Evolutionary conservation across 1,140 invertebrate species (phyloP), one percentile per base, ranked within the genome.

Genomic region (Chymomyza costata): DNA sequence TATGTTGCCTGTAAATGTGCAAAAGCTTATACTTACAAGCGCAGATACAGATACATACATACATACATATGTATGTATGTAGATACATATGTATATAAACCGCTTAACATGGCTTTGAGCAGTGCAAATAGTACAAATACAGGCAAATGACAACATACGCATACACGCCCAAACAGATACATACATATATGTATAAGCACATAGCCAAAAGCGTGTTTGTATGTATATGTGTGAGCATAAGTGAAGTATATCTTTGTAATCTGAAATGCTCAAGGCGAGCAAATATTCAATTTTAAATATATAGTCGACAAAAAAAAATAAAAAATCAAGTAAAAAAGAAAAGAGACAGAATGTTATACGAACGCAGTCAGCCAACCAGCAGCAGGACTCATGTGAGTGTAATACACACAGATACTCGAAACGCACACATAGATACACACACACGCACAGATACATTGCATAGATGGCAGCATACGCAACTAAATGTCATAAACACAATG

Each of bases 231-330:
- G 61, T 78, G 71, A n/a, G 49, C 40, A 66, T 55, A 71, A 69
- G 63, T 64, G 66, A 78, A 78, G 73, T 71, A 80, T 76, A 71
- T 78, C 71, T 78, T 80, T 78, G 71, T 78, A 78, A 78, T 78
- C 73, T 66, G 46, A 64, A 80, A 80, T 78, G 71, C 71, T 78
- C 67, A 78, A 78, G 73, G 71, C 71, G 71, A 80, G 71, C 71
- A 78, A 78, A 78, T 78, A 78, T 80, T 78, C 71, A 78, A 78
- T 78, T 78, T 78, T 80, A 78, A 80, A 78, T 80, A 80, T 78
- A 67, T 66, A 80, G 25, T 5, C 21, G 45, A 48, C 51, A 59
- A 59, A 64, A 46, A 65, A 54, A 19, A 21, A 32, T 19, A 49
- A 41, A 39, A 66, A 35, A 48, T 35, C 35, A 53, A 53, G 48